Conservation (phyloP, 2,888 invertebrate genomes). For the Pachymerium ferrugineum region DNA sequence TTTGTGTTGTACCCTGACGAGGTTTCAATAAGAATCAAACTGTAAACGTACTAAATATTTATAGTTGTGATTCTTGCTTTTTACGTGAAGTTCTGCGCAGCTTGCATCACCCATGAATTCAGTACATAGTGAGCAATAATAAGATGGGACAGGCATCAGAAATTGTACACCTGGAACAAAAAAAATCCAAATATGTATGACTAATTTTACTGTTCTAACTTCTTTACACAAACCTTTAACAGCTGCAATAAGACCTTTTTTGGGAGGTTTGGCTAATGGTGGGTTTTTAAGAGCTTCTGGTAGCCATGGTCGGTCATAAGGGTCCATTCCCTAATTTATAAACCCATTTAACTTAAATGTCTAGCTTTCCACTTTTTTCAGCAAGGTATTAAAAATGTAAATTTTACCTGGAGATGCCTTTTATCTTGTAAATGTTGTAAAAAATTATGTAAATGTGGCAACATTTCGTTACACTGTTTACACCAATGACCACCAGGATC, state of each 20-base stretch:
- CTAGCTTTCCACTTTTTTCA: too few species aligned
- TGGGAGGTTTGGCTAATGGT: neutral
- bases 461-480: slow-evolving; percentile 41
- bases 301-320: slow-evolving; percentile 31
- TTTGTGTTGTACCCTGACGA: neutral
- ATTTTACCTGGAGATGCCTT: neutral
- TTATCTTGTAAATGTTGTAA: slow-evolving; percentile 39
- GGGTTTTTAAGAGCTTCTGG: slow-evolving; percentile 22
- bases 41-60: slow-evolving; percentile 41
- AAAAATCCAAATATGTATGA: neutral
- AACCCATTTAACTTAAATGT: too few species aligned
- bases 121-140: slow-evolving; percentile 44
- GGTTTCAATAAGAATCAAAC: neutral
- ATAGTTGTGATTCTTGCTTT: slow-evolving; percentile 42
- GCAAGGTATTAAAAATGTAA: neutral
- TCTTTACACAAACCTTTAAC: slow-evolving; percentile 8
- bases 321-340: slow-evolving; percentile 33
- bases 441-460: slow-evolving; percentile 35
- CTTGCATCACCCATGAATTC: slow-evolving; percentile 43
- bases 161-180: slow-evolving; percentile 45
- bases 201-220: neutral
- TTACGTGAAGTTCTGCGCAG: slow-evolving; percentile 43
- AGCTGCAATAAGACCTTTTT: neutral
- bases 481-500: slow-evolving; percentile 47
- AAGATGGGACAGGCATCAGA: slow-evolving; percentile 42